Percentiles rank a stretch among this genome's conserved stretches.
Evolutionary conservation across 2,888 invertebrate species (phyloP).

Genomic region (Enchytraeus crypticus): DNA sequence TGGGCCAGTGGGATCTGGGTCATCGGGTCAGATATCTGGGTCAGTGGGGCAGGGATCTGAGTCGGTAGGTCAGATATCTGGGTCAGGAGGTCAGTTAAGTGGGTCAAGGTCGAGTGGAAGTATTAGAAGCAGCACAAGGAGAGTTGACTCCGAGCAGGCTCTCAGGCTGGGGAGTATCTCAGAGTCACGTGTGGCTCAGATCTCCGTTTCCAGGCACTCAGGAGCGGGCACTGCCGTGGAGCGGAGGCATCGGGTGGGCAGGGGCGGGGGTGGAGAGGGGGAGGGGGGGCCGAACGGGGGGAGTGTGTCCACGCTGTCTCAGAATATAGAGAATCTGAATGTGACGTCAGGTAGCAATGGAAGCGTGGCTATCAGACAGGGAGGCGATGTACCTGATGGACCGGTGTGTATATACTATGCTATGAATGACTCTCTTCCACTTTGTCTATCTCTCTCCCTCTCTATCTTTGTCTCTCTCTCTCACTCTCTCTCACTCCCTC

Average conservation of each 20-base stretch:
- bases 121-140: too few relatives aligned
- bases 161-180: constrained; percentile 15
- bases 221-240: not conserved
- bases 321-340: not conserved
- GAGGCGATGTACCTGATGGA: not conserved
- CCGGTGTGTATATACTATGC: not conserved
- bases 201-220: not conserved
- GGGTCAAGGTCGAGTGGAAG: too few relatives aligned
- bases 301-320: not conserved
- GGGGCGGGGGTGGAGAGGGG: not conserved
- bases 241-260: not conserved
- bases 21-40: too few relatives aligned
- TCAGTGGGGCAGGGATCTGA: not conserved
- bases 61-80: not conserved
- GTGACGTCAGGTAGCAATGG: not conserved
- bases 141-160: too few relatives aligned
- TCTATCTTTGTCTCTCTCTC: too few relatives aligned
- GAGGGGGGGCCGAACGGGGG: not conserved
- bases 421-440: constrained; percentile 1
- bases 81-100: not conserved
- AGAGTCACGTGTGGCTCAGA: constrained; percentile 18
- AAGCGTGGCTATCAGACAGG: too few relatives aligned
- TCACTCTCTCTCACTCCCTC: constrained; percentile 26
- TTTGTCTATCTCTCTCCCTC: too few relatives aligned
- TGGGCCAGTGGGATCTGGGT: too few relatives aligned